Conservation (phyloP, 2,888 invertebrate genomes). For the Poecilus cupreus region DNA sequence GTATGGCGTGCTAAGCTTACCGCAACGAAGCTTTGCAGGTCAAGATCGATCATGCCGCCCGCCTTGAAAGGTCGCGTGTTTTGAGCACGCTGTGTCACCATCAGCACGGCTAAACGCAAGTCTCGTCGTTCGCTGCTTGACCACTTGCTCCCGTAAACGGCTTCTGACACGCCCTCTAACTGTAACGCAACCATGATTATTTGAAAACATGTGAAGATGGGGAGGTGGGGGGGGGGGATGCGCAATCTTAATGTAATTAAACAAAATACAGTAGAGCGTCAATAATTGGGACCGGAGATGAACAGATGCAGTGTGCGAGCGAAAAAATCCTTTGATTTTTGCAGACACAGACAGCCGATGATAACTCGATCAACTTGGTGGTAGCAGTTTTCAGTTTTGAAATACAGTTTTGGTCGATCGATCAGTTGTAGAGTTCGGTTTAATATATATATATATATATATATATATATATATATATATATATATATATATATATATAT, state of each 20-base stretch:
- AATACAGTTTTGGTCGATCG: too few species aligned
- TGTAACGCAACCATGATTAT: not conserved
- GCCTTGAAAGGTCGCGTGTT: conserved; percentile 22
- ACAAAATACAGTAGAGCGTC: not conserved
- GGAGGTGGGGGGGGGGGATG: too few species aligned
- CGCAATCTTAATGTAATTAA: too few species aligned
- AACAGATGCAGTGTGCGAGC: not conserved
- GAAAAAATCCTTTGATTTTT: not conserved
- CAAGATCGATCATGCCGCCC: conserved; percentile 49
- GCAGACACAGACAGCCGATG: not conserved
- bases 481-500: too few species aligned
- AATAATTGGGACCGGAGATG: not conserved
- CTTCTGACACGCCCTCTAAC: conserved; percentile 37
- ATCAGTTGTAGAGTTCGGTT: too few species aligned
- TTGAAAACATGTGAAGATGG: not conserved
- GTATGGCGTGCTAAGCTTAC: not conserved
- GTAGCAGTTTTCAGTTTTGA: too few species aligned
- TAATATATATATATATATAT: too few species aligned
- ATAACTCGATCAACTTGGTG: too few species aligned
- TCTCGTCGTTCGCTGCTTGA: not conserved
- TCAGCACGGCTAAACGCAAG: not conserved
- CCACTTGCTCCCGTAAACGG: conserved; percentile 30
- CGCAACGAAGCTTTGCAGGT: conserved; percentile 45
- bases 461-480: too few species aligned
- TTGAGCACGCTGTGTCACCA: conserved; percentile 44